Conservation (phyloP, 2,888 invertebrate species). For the Tanaodytes sp. region DNA sequence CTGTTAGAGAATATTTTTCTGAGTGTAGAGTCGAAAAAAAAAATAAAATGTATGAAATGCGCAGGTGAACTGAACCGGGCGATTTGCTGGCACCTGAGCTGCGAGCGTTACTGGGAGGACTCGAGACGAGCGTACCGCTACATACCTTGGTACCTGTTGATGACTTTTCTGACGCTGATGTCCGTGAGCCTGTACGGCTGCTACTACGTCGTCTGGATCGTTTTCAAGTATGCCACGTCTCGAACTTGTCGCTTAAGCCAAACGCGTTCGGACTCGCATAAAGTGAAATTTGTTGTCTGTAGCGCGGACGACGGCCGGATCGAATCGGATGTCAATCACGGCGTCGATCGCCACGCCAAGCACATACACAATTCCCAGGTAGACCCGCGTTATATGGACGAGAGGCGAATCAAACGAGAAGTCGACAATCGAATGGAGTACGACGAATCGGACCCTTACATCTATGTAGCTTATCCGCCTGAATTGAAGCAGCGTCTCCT, state of each 20-base stretch:
- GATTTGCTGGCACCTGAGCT: slow-evolving; percentile 93
- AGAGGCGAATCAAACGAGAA: slow-evolving; percentile 63
- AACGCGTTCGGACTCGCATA: slow-evolving; percentile 30
- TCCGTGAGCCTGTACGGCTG: slow-evolving; percentile 89
- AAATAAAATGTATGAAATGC: no score
- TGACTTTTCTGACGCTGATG: slow-evolving; percentile 86
- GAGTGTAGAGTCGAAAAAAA: no score
- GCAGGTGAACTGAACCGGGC: slow-evolving; percentile 90
- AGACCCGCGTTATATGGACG: slow-evolving; percentile 58
- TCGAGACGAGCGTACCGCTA: slow-evolving; percentile 81
- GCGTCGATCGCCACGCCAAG: slow-evolving; percentile 50
- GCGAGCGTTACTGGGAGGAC: slow-evolving; percentile 94
- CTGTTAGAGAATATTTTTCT: no score
- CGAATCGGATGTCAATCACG: slow-evolving; percentile 67
- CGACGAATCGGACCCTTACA: slow-evolving; percentile 79
- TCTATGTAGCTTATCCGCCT: slow-evolving; percentile 90
- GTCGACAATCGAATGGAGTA: slow-evolving; percentile 60
- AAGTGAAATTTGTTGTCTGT: slow-evolving; percentile 33
- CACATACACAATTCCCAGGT: slow-evolving; percentile 61
- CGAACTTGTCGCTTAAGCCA: slow-evolving; percentile 29
- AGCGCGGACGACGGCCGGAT: slow-evolving; percentile 46
- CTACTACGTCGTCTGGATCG: slow-evolving; percentile 93
- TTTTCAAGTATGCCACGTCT: slow-evolving; percentile 81
- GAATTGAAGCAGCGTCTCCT: slow-evolving; percentile 87
- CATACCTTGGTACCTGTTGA: slow-evolving; percentile 86